Base-by-base conservation (phyloP, 2,888 invertebrate genomes). In the Cryptocheilus praepositus region DNA sequence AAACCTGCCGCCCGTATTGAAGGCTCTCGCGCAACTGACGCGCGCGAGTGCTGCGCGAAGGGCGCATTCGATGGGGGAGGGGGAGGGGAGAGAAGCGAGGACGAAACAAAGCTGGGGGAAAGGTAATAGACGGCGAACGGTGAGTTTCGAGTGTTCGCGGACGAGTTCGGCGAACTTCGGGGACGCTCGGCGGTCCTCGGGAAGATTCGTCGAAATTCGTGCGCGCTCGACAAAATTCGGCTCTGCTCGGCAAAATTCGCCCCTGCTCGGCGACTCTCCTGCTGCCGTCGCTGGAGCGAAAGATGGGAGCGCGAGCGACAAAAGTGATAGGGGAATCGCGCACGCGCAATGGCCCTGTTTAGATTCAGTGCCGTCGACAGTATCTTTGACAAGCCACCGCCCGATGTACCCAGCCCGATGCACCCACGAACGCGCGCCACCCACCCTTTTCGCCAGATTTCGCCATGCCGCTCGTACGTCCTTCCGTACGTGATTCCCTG, bases 371-470 rank as follows among this genome's bases (percentile, higher is more conserved):
- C 79, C 85, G 79, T 79, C 81, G n/a, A 84, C 83, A 84, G n/a
- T n/a, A 77, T 83, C 79, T 73, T 64, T 73, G 73, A 64, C 75
- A 77, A 80, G 89, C 91, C 90, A 91, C 91, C 91, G 84, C 90
- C 87, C 89, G 87, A 81, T 80, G 79, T 79, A 79, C 64, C 75
- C 60, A 70, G 64, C 68, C 70, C 25, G 25, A 25, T 25, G 25
- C 25, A 25, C 25, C 25, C 25, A 25, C 25, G 3, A 25, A 25
- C 25, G 25, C 25, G 25, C 3, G 5, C 25, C 36, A 36, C 1
- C 36, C 7, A 11, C 36, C 36, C 36, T 36, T 1, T 36, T 11
- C 36, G 3, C 13, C 36, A 11, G 7, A 36, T 45, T 61, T 81
- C 80, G 89, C 90, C 89, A 89, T 90, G 89, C 56, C 43, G 28